These are phyloP conservation scores for Holocentrus rufus DNA, from an alignment of 2,797 vertebrate species.

Conservation along the genomic window DNA sequence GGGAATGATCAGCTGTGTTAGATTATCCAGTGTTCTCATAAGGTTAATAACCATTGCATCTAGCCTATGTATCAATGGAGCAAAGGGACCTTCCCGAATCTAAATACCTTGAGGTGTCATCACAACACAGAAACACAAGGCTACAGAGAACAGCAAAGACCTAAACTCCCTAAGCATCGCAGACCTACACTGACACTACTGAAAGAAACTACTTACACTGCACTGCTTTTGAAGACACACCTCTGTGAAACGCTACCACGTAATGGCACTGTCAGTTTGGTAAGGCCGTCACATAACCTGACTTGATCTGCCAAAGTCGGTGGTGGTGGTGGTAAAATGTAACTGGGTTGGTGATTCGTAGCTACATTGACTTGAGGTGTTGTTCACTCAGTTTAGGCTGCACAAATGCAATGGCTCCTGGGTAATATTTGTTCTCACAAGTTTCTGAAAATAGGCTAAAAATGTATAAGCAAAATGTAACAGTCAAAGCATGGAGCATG, in stretches of 20 bases:
- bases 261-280: slow-evolving; percentile 58
- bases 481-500: neutral
- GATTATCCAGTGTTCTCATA: slow-evolving; percentile 69
- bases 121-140: slow-evolving; percentile 69
- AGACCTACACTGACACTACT: slow-evolving; percentile 62
- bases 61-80: slow-evolving; percentile 47
- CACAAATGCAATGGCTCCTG: slow-evolving; percentile 47
- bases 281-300: slow-evolving; percentile 65
- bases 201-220: slow-evolving; percentile 70
- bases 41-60: slow-evolving; percentile 49
- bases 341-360: slow-evolving; percentile 33
- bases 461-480: slow-evolving; percentile 5
- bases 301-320: slow-evolving; percentile 49
- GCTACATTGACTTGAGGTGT: slow-evolving; percentile 51
- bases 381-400: slow-evolving; percentile 25
- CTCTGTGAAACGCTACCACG: slow-evolving; percentile 56
- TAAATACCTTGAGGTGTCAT: slow-evolving; percentile 59
- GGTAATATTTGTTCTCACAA: slow-evolving; percentile 42
- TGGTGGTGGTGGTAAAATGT: slow-evolving; percentile 34
- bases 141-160: slow-evolving; percentile 71
- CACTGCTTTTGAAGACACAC: slow-evolving; percentile 55
- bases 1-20: slow-evolving; percentile 59
- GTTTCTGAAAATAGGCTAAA: slow-evolving; percentile 10
- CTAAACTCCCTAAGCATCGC: slow-evolving; percentile 62
- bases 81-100: slow-evolving; percentile 56